A percentile compares a stretch with the other conserved stretches of the same genome.
Evolutionary conservation across 2,888 invertebrate genomes (phyloP).

Genomic region (Xylota sylvarum): DNA sequence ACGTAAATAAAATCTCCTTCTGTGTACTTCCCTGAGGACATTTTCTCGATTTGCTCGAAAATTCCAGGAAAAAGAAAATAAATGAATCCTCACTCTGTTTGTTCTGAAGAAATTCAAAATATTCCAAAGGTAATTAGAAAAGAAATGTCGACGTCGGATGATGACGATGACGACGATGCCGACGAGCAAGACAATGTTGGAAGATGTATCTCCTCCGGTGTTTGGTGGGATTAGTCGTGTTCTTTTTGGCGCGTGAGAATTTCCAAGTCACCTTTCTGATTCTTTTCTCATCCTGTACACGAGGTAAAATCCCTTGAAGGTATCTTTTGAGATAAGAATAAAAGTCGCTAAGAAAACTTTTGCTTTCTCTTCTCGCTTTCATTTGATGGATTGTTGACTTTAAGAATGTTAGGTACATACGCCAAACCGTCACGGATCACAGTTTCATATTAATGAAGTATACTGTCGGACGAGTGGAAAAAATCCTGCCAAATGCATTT

Average conservation of each 20-base stretch:
- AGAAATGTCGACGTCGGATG: constrained; percentile 9
- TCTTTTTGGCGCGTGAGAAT: constrained; percentile 28
- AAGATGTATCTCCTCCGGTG: constrained; percentile 13
- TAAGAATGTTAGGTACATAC: not conserved
- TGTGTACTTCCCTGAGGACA: not conserved
- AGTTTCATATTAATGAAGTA: constrained; percentile 7
- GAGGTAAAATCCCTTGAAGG: constrained; percentile 11
- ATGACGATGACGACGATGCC: not conserved
- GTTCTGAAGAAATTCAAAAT: constrained; percentile 34
- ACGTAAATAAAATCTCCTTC: constrained; percentile 18
- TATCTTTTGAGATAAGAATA: not conserved
- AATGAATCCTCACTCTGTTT: constrained; percentile 6
- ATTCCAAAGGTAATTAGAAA: constrained; percentile 51
- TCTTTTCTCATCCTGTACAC: not conserved
- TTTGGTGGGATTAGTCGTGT: constrained; percentile 28
- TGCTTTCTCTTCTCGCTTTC: not conserved
- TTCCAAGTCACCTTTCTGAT: constrained; percentile 36
- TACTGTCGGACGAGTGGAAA: not conserved
- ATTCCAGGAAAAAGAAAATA: not conserved
- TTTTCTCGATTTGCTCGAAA: not conserved
- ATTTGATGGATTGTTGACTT: constrained; percentile 32
- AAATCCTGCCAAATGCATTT: constrained; percentile 13
- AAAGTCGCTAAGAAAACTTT: constrained; percentile 3
- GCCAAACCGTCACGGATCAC: not conserved
- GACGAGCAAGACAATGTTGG: not conserved